These are phyloP conservation scores for Stratiomys singularior DNA, from an alignment of 2,888 invertebrate genomes.

Conservation along the genomic window DNA sequence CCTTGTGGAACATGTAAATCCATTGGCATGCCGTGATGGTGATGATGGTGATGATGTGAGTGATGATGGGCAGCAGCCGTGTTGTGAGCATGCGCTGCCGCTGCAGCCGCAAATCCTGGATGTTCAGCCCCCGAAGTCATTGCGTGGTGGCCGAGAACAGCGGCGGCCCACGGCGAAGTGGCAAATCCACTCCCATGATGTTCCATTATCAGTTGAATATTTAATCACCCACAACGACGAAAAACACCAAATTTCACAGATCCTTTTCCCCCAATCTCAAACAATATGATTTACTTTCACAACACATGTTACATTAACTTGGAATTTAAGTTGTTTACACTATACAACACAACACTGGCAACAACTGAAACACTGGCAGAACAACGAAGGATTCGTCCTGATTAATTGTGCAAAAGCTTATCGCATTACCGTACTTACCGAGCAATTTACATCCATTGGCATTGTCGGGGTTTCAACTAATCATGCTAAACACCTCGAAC, in stretches of 20 bases:
- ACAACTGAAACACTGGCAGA: too few species aligned
- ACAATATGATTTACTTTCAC: neutral
- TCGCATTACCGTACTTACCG: too few species aligned
- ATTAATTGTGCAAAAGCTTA: too few species aligned
- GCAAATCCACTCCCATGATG: conserved; percentile 80
- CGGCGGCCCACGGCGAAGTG: conserved; percentile 83
- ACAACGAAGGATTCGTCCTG: neutral
- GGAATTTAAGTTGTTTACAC: too few species aligned
- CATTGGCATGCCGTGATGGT: conserved; percentile 82
- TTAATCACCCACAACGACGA: neutral
- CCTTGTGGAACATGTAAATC: conserved; percentile 92
- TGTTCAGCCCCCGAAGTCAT: conserved; percentile 61
- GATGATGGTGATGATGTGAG: conserved; percentile 65
- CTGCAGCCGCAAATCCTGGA: conserved; percentile 60
- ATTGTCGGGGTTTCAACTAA: neutral
- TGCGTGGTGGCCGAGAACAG: conserved; percentile 73
- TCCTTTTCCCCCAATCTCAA: neutral
- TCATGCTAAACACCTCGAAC: neutral
- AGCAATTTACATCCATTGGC: too few species aligned
- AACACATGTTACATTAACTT: neutral
- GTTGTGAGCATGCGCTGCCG: conserved; percentile 68
- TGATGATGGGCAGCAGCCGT: conserved; percentile 64
- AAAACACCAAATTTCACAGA: neutral
- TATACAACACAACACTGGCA: too few species aligned
- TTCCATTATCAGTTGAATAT: conserved; percentile 70